phyloP scores from a whole-genome alignment of 2,113 vertebrate genomes.

The Budorcas taxicolor region DNA sequence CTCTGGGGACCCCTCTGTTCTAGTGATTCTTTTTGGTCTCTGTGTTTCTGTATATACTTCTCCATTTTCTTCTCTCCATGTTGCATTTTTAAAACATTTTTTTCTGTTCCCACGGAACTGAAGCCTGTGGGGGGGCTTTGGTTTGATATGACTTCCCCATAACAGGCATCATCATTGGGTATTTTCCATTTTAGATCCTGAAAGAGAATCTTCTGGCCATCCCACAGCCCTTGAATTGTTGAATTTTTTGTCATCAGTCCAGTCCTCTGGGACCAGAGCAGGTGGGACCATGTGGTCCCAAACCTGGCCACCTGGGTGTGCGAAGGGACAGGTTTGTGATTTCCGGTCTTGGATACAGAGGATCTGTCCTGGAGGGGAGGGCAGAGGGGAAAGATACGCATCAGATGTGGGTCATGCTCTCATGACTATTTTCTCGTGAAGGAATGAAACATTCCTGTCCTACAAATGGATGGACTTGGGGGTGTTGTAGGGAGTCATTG shows the following conservation, averaged over 20 bases:
- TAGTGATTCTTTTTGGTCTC: neutral
- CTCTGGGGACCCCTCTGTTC: neutral
- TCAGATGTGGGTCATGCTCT: neutral
- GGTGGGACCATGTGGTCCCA: neutral
- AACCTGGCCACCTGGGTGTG: neutral
- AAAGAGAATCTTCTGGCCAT: neutral
- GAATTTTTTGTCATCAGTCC: neutral
- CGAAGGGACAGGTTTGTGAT: too few relatives aligned
- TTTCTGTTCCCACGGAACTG: neutral
- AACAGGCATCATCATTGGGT: neutral
- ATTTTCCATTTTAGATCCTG: neutral
- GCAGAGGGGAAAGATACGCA: neutral
- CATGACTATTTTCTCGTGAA: neutral
- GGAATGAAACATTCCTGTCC: neutral
- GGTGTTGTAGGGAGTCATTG: neutral
- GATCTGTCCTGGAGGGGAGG: neutral
- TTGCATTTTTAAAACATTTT: neutral
- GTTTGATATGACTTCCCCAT: neutral
- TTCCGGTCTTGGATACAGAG: rapidly evolving
- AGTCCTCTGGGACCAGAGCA: neutral
- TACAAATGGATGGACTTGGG: too few relatives aligned
- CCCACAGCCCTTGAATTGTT: neutral
- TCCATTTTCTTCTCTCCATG: neutral
- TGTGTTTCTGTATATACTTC: neutral
- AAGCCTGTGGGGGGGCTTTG: neutral